A percentile compares a stretch with the other conserved stretches of the same genome.
Evolutionary conservation across 2,113 vertebrate genomes (phyloP).

Genomic region (Stegastes partitus): DNA sequence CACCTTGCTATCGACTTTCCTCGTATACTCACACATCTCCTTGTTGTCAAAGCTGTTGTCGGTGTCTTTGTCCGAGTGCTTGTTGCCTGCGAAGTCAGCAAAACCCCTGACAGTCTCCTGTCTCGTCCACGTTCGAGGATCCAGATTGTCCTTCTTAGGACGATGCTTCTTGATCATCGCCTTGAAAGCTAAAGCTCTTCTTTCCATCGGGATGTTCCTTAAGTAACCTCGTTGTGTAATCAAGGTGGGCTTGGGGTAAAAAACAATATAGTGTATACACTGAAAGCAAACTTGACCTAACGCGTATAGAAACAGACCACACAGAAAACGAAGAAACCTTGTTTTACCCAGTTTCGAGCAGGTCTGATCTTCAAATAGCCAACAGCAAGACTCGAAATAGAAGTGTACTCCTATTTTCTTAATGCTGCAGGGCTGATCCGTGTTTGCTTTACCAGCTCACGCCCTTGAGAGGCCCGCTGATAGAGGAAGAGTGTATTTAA

Average conservation of each 20-base stretch:
- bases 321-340: neutral
- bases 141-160: conserved; percentile 71
- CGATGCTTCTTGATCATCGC: conserved; percentile 59
- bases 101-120: conserved; percentile 68
- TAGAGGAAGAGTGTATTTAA: conserved; percentile 5
- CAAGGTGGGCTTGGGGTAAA: neutral
- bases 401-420: conserved; percentile 21
- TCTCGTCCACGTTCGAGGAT: conserved; percentile 77
- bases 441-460: conserved; percentile 80
- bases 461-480: conserved; percentile 56
- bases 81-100: conserved; percentile 72
- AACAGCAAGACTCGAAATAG: conserved; percentile 2
- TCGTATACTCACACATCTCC: conserved; percentile 84
- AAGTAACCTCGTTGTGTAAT: neutral
- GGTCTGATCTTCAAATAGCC: neutral
- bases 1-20: neutral
- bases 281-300: neutral
- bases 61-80: conserved; percentile 56
- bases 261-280: neutral
- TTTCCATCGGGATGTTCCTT: conserved; percentile 71
- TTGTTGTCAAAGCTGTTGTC: conserved; percentile 79
- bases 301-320: neutral
- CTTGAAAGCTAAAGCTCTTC: conserved; percentile 58
- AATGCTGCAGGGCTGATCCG: conserved; percentile 42
- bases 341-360: neutral